Conservation (phyloP, 2,113 vertebrate species). For the Pseudonaja textilis region DNA sequence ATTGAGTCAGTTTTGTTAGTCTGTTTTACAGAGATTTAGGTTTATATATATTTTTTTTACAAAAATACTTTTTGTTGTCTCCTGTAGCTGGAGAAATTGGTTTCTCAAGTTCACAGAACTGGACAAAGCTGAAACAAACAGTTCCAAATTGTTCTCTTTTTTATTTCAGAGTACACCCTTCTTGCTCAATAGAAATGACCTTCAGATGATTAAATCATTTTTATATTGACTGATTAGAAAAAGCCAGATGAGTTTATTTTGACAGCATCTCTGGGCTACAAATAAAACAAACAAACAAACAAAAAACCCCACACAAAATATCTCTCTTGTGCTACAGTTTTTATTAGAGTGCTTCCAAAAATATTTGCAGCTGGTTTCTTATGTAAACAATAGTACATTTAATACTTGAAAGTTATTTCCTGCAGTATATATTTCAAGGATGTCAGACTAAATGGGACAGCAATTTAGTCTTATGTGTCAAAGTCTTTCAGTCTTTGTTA, state of each 20-base stretch:
- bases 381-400: slow-evolving; percentile 48
- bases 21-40: slow-evolving; percentile 19
- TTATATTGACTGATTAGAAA: slow-evolving; percentile 35
- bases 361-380: slow-evolving; percentile 42
- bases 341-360: slow-evolving; percentile 29
- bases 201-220: slow-evolving; percentile 30
- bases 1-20: slow-evolving; percentile 20
- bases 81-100: slow-evolving; percentile 19
- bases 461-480: slow-evolving; percentile 52
- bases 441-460: slow-evolving; percentile 31
- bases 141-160: slow-evolving; percentile 32
- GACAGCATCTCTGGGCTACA: slow-evolving; percentile 45
- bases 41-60: slow-evolving; percentile 5
- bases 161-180: neutral
- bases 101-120: slow-evolving; percentile 14
- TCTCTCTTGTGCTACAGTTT: slow-evolving; percentile 42
- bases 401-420: slow-evolving; percentile 55
- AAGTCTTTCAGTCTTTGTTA: slow-evolving; percentile 9
- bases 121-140: slow-evolving; percentile 24
- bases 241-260: slow-evolving; percentile 37
- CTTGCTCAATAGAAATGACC: slow-evolving; percentile 30
- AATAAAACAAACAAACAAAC: slow-evolving; percentile 37
- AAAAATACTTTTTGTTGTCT: slow-evolving; percentile 4
- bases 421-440: slow-evolving; percentile 59
- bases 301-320: slow-evolving; percentile 24